Percentiles rank a stretch among this genome's conserved stretches.
Conservation (phyloP, 2,797 vertebrate genomes). For the Phaenicophaeus curvirostris region DNA sequence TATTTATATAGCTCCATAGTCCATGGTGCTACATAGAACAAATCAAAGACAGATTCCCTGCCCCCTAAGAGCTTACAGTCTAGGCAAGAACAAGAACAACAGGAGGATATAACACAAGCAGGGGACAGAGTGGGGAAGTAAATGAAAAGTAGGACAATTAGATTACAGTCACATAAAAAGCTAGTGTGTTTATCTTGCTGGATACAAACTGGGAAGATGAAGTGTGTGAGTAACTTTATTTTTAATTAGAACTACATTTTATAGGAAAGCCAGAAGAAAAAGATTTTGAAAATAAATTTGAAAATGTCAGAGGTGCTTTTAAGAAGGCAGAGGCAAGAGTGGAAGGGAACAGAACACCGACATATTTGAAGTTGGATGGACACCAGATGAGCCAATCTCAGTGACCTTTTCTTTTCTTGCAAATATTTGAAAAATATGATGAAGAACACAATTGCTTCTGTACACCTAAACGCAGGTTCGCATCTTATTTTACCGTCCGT, state of each 20-base stretch:
- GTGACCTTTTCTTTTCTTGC: no score
- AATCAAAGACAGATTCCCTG: constrained; percentile 58
- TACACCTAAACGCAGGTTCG: no score
- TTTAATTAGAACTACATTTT: constrained; percentile 12
- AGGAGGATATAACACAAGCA: constrained; percentile 43
- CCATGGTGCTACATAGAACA: constrained; percentile 66
- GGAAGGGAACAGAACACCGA: no score
- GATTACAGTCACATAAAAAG: constrained; percentile 52
- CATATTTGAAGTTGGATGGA: no score
- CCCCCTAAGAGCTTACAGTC: constrained; percentile 57
- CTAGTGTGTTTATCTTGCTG: constrained; percentile 1
- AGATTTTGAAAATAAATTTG: neutral
- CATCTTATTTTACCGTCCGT: no score
- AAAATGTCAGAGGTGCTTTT: neutral
- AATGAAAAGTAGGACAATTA: constrained; percentile 34
- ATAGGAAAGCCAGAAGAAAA: neutral
- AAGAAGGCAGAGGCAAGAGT: no score
- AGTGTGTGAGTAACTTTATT: neutral
- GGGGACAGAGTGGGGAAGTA: constrained; percentile 19
- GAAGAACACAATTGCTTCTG: no score
- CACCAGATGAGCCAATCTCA: no score
- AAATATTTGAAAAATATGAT: no score
- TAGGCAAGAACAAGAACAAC: constrained; percentile 62
- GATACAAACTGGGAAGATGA: constrained; percentile 13
- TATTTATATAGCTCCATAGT: constrained; percentile 67